Percentiles rank a stretch among this genome's conserved stretches.
Conservation (phyloP, 37 sponge, comb jelly and placozoan species). For the Agelas oroides region DNA sequence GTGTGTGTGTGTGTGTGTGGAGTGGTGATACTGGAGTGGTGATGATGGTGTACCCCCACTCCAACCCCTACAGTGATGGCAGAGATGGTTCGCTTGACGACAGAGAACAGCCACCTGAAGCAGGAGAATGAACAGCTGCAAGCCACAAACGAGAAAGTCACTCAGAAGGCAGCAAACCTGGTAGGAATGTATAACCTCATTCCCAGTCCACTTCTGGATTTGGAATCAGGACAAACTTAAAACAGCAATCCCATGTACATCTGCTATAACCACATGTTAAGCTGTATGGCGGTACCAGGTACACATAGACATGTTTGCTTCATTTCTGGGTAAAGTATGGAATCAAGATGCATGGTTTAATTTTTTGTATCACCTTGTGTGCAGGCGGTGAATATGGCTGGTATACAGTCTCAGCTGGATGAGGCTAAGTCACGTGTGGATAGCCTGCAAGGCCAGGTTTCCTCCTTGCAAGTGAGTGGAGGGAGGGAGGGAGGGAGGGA, state of each 20-base stretch:
- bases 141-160: constrained; percentile 1
- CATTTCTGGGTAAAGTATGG: no score
- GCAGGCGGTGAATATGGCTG: constrained; percentile 40
- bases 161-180: constrained; percentile 54
- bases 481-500: not conserved
- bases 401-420: constrained; percentile 47
- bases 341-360: no score
- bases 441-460: constrained; percentile 42
- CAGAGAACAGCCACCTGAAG: constrained; percentile 18
- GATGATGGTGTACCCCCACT: not conserved
- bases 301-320: no score
- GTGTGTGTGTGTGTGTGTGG: no score
- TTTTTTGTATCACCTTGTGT: not conserved
- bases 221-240: not conserved
- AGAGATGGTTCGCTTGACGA: constrained; percentile 43
- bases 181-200: constrained; percentile 10
- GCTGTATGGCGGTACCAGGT: no score
- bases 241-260: no score
- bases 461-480: constrained; percentile 51
- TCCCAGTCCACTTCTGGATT: not conserved
- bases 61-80: constrained; percentile 39
- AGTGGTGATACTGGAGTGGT: no score
- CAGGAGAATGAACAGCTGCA: constrained; percentile 21
- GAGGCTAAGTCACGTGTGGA: constrained; percentile 53
- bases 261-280: no score